phyloP scores from a whole-genome alignment of 2,797 vertebrate species.

The Schizopygopsis pylzovi region DNA sequence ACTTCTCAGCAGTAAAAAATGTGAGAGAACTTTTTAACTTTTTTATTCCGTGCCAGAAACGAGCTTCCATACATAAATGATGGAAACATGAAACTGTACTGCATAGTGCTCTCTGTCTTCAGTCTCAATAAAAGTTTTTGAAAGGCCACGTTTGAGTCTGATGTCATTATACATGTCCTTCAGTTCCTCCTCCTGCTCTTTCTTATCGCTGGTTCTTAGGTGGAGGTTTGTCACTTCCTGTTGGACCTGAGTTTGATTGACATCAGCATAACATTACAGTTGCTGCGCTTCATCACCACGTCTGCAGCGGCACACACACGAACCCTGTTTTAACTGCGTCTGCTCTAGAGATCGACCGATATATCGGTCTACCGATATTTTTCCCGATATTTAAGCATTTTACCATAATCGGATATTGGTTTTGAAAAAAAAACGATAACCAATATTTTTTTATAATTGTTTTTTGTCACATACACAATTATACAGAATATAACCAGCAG shows the following conservation, averaged over 20 bases:
- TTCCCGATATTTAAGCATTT: too few species aligned
- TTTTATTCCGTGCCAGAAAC: not conserved
- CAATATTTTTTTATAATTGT: too few species aligned
- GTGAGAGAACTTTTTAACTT: not conserved
- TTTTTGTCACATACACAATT: too few species aligned
- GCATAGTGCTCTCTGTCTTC: not conserved
- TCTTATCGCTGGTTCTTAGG: conserved; percentile 13
- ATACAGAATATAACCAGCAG: too few species aligned
- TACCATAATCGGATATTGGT: too few species aligned
- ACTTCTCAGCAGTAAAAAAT: not conserved
- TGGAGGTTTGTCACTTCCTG: conserved; percentile 20
- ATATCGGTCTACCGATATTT: too few species aligned
- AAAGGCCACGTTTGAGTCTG: not conserved
- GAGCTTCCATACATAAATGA: not conserved
- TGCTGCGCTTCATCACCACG: conserved; percentile 57
- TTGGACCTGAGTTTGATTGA: conserved; percentile 51
- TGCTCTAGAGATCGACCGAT: too few species aligned
- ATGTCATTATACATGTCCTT: not conserved
- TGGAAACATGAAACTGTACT: not conserved
- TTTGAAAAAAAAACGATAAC: too few species aligned
- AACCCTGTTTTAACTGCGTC: conserved; percentile 57
- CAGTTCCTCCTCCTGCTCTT: not conserved
- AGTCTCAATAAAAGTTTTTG: not conserved
- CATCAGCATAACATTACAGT: conserved; percentile 56
- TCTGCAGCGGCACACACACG: conserved; percentile 57